phyloP scores from a whole-genome alignment of 2,113 vertebrate species.

The Rhinichthys klamathensis region DNA sequence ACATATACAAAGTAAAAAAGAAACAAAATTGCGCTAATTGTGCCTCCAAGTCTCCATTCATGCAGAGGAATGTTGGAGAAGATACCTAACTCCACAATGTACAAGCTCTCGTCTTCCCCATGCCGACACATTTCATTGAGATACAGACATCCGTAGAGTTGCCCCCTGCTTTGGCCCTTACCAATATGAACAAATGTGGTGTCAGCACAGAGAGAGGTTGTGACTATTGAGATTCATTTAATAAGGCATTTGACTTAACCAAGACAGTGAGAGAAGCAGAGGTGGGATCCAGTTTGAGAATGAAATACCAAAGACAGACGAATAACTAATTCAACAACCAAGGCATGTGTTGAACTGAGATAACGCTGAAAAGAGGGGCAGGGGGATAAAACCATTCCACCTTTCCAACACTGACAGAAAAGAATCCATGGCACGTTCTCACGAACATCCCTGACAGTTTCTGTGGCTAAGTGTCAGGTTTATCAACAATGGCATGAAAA shows the following conservation, averaged over 20 bases:
- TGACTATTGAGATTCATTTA: conserved; percentile 60
- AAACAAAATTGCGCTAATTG: conserved; percentile 61
- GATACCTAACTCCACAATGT: conserved; percentile 58
- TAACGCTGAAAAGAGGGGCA: conserved; percentile 54
- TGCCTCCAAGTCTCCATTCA: conserved; percentile 69
- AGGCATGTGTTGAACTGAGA: conserved; percentile 63
- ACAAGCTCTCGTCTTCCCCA: conserved; percentile 56
- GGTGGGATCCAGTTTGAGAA: conserved; percentile 54
- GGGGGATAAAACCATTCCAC: conserved; percentile 55
- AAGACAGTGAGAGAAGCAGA: conserved; percentile 55
- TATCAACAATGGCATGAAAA: conserved; percentile 57
- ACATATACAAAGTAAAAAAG: conserved; percentile 75
- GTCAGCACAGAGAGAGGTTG: conserved; percentile 55
- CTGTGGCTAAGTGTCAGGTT: conserved; percentile 44
- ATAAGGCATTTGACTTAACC: conserved; percentile 75
- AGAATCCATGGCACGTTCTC: conserved; percentile 59
- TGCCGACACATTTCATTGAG: conserved; percentile 49
- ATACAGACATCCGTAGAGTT: conserved; percentile 46
- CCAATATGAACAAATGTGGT: conserved; percentile 61
- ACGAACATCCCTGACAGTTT: conserved; percentile 68
- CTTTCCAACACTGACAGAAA: conserved; percentile 70
- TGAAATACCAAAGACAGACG: conserved; percentile 69
- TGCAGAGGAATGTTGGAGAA: conserved; percentile 70
- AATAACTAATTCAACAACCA: conserved; percentile 62
- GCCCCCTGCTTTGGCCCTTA: conserved; percentile 48